These are phyloP conservation scores for Drosophila mimetica DNA, from an alignment of 2,888 invertebrate genomes.

Conservation along the genomic window DNA sequence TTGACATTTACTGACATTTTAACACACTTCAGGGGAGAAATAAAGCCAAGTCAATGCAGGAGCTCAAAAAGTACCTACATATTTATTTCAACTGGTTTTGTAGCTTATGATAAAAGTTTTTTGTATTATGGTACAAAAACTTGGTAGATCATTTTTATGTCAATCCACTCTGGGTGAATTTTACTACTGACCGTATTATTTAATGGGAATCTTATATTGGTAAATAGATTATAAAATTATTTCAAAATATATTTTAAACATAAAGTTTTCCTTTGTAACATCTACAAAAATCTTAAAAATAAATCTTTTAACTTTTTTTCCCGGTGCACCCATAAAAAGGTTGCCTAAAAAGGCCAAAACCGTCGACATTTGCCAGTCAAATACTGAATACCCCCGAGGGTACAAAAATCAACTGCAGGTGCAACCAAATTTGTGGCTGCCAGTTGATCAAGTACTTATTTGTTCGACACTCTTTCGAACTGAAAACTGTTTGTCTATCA, in stretches of 20 bases:
- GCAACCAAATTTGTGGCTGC: conserved; percentile 40
- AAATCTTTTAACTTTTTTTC: not conserved
- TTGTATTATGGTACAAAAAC: too few species aligned
- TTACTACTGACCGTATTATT: too few species aligned
- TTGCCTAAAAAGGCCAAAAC: conserved; percentile 40
- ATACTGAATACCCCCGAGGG: conserved; percentile 26
- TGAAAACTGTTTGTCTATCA: conserved; percentile 24
- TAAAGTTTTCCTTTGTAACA: too few species aligned
- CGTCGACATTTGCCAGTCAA: conserved; percentile 38
- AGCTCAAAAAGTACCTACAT: conserved; percentile 2
- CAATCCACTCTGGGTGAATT: too few species aligned
- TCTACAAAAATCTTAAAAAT: not conserved
- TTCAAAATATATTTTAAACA: too few species aligned
- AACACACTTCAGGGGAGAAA: conserved; percentile 41
- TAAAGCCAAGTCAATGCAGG: conserved; percentile 45
- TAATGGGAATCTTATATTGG: too few species aligned
- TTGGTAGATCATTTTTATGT: too few species aligned
- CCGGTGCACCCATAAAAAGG: conserved; percentile 38
- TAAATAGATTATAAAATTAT: too few species aligned
- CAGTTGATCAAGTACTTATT: conserved; percentile 30
- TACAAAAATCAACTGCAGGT: conserved; percentile 42
- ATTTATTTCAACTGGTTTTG: not conserved
- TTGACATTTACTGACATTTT: conserved; percentile 56
- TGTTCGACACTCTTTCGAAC: conserved; percentile 12
- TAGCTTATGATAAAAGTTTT: too few species aligned